Conservation (phyloP, 2,888 invertebrate genomes). For the Cataglyphis rosenhaueri region DNA sequence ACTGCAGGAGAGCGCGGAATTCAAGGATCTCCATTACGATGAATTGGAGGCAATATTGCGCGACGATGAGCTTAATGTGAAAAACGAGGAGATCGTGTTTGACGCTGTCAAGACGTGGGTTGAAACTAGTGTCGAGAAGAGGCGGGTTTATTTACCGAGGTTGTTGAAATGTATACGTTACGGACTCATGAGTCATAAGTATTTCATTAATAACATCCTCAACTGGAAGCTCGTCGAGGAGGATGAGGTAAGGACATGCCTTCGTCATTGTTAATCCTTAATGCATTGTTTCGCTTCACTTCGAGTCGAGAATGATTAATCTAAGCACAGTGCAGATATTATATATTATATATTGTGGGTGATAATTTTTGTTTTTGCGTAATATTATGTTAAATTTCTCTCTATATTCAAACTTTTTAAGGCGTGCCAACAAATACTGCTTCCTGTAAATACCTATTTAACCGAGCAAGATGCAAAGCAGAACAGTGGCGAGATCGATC, state of each 20-base stretch:
- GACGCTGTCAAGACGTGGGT: constrained; percentile 91
- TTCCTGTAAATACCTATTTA: constrained; percentile 87
- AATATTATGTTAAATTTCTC: constrained; percentile 4
- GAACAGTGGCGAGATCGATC: constrained; percentile 86
- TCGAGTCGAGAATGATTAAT: not conserved
- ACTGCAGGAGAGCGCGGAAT: constrained; percentile 88
- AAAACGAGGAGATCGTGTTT: constrained; percentile 91
- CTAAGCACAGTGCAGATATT: not conserved
- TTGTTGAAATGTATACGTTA: constrained; percentile 89
- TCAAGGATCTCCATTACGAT: constrained; percentile 87
- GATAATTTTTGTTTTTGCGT: not conserved
- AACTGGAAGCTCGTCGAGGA: constrained; percentile 87
- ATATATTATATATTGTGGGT: not conserved
- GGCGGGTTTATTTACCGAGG: constrained; percentile 87
- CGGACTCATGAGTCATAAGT: constrained; percentile 88
- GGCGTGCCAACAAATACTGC: constrained; percentile 87
- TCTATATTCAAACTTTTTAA: constrained; percentile 70
- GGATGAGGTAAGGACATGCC: constrained; percentile 85
- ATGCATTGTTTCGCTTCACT: not conserved
- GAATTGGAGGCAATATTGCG: constrained; percentile 89
- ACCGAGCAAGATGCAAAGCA: constrained; percentile 85
- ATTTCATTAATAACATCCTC: constrained; percentile 87
- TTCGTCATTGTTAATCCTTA: constrained; percentile 4
- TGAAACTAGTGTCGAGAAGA: constrained; percentile 87
- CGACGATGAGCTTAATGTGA: constrained; percentile 91